Conservation (phyloP, 2,797 vertebrate genomes). For the Rhadinocentrus ornatus region DNA sequence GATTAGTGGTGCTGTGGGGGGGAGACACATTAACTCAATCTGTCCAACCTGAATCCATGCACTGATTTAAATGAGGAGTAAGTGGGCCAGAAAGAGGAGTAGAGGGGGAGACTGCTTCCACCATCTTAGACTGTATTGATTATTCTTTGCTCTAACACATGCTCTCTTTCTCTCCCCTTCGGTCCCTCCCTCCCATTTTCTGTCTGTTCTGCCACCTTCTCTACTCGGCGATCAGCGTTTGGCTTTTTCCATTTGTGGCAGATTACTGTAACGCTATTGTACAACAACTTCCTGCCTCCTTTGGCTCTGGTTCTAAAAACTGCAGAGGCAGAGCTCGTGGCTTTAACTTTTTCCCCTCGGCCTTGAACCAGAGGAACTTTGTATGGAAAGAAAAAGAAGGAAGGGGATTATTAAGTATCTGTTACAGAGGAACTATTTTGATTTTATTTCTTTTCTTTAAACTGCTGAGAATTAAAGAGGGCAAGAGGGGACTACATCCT, state of each 20-base stretch:
- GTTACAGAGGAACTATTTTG: conserved; percentile 69
- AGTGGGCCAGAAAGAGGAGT: conserved; percentile 10
- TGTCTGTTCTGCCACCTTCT: conserved; percentile 74
- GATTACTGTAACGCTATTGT: conserved; percentile 90
- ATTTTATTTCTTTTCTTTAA: conserved; percentile 62
- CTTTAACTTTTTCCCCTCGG: conserved; percentile 66
- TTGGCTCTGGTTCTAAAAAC: conserved; percentile 79
- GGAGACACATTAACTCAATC: conserved; percentile 13
- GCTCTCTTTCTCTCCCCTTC: conserved; percentile 51
- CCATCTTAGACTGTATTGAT: conserved; percentile 80
- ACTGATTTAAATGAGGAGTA: conserved; percentile 20
- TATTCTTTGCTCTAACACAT: conserved; percentile 65
- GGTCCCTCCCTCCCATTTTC: conserved; percentile 58
- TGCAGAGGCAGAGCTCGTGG: conserved; percentile 72
- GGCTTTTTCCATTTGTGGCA: conserved; percentile 86
- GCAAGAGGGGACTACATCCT: conserved; percentile 68
- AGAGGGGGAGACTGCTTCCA: conserved; percentile 56
- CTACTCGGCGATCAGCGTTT: conserved; percentile 79
- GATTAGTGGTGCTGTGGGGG: not conserved
- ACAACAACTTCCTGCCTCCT: conserved; percentile 84
- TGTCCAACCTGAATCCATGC: conserved; percentile 10
- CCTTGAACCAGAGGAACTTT: conserved; percentile 69
- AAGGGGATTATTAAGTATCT: conserved; percentile 68
- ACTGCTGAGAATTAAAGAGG: conserved; percentile 62
- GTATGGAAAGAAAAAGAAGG: conserved; percentile 62